Evolutionary conservation across 2,797 vertebrate species (phyloP).

Genomic region (Myiothlypis coronata): DNA sequence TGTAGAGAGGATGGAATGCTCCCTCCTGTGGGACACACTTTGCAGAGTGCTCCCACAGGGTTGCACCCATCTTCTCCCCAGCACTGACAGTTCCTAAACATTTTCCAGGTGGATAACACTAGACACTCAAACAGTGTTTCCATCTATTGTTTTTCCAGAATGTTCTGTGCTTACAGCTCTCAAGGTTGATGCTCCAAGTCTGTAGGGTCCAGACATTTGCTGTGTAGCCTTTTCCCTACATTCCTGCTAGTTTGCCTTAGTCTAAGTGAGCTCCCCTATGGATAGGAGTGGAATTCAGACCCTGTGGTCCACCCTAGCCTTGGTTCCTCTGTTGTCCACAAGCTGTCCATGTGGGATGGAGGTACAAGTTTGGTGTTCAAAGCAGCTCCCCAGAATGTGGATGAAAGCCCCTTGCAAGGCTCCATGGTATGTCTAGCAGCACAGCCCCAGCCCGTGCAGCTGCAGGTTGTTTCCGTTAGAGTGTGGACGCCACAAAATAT

Average conservation of each 20-base stretch:
- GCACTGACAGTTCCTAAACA: background rate
- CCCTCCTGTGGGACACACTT: background rate
- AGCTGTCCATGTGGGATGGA: fast-evolving
- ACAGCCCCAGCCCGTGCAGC: background rate
- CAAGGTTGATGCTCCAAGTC: background rate
- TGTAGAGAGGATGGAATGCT: background rate
- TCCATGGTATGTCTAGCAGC: background rate
- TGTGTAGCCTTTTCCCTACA: background rate
- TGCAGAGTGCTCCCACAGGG: background rate
- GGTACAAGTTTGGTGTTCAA: background rate
- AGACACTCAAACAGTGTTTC: background rate
- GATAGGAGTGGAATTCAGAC: background rate
- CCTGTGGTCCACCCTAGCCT: fast-evolving
- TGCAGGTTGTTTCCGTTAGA: background rate
- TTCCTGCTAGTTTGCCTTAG: background rate
- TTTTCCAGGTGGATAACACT: background rate
- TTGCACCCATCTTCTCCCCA: background rate
- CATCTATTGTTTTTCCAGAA: background rate
- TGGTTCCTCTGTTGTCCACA: background rate
- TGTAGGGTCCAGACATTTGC: background rate
- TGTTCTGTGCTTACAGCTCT: background rate
- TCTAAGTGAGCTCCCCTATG: background rate
- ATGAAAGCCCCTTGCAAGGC: background rate
- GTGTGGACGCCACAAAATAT: background rate
- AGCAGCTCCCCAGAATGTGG: background rate